Conservation (phyloP, 2,797 vertebrate species). For the Gymnocypris eckloni region DNA sequence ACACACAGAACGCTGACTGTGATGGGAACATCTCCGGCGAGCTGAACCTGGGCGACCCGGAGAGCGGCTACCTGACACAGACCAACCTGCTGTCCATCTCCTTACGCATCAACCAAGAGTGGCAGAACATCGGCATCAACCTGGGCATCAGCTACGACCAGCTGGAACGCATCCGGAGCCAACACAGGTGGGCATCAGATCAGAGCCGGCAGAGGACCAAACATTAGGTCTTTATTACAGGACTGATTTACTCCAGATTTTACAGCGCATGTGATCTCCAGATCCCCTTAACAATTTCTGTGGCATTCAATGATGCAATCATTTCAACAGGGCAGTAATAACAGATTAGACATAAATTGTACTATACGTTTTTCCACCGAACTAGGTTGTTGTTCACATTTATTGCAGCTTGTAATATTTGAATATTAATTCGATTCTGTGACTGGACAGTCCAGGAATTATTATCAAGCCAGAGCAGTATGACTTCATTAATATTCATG, state of each 20-base stretch:
- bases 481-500: background rate
- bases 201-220: constrained; percentile 34
- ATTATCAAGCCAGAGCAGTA: too few relatives aligned
- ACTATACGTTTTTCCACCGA: background rate
- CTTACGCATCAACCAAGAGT: constrained; percentile 87
- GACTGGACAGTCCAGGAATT: background rate
- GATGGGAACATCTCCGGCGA: constrained; percentile 68
- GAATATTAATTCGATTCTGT: too few relatives aligned
- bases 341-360: background rate
- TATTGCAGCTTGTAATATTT: too few relatives aligned
- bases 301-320: background rate
- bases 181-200: constrained; percentile 78
- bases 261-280: background rate
- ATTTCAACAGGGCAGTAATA: background rate
- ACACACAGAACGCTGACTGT: constrained; percentile 60
- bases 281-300: background rate
- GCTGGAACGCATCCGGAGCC: constrained; percentile 85
- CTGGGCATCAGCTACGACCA: constrained; percentile 87
- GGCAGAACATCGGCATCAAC: constrained; percentile 88
- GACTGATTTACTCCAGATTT: background rate
- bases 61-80: constrained; percentile 95
- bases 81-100: constrained; percentile 91
- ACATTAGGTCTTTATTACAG: background rate
- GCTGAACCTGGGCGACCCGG: constrained; percentile 91
- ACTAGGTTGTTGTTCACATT: too few relatives aligned